These are phyloP conservation scores for Ictalurus furcatus DNA, from an alignment of 2,113 vertebrate species.

Conservation along the genomic window DNA sequence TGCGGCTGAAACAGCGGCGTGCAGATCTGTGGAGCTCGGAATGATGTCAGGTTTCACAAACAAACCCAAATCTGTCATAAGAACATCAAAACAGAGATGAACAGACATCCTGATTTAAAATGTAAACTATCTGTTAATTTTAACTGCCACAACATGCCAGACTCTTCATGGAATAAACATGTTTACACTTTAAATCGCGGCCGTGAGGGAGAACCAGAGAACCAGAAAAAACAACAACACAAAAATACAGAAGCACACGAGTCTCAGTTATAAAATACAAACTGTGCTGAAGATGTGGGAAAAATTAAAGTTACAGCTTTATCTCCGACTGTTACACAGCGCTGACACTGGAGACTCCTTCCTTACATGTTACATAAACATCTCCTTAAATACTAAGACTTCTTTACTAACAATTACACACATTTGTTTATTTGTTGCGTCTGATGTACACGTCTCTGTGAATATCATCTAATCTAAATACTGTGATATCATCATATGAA, in stretches of 20 bases:
- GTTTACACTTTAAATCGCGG: neutral
- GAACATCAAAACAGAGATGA: neutral
- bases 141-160: neutral
- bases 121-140: neutral
- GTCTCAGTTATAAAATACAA: neutral
- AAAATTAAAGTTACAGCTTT: too few species aligned
- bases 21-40: conserved; percentile 72
- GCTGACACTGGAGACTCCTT: neutral
- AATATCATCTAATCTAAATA: neutral
- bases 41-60: conserved; percentile 81
- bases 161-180: neutral
- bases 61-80: conserved; percentile 73
- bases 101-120: neutral
- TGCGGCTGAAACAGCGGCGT: conserved; percentile 75
- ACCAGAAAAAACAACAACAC: neutral
- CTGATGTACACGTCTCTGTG: neutral
- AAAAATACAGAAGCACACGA: too few species aligned
- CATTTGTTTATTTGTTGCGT: too few species aligned
- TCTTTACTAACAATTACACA: too few species aligned
- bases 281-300: neutral
- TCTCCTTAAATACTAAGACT: too few species aligned
- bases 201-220: too few species aligned
- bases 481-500: neutral
- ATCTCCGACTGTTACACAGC: neutral
- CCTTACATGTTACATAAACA: too few species aligned